A percentile compares a stretch with the other conserved stretches of the same genome.
phyloP scores from a whole-genome alignment of 2,797 vertebrate genomes.

The Pseudocheirus occidentalis region DNA sequence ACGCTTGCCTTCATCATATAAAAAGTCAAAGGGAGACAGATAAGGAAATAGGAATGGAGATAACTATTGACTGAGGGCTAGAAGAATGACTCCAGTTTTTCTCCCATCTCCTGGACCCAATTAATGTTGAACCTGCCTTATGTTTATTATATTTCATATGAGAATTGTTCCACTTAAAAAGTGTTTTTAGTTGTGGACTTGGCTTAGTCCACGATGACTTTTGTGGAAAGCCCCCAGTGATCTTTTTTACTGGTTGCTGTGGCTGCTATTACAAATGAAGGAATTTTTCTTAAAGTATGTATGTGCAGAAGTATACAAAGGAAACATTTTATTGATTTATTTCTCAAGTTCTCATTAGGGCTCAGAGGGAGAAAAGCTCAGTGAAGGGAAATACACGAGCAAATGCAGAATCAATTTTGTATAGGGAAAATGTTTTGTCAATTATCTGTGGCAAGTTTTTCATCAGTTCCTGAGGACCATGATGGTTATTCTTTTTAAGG shows the following conservation, averaged over 20 bases:
- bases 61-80: neutral
- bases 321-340: neutral
- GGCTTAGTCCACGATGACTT: no score
- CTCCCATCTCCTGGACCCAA: neutral
- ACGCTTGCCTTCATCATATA: neutral
- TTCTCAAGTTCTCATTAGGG: neutral
- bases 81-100: neutral
- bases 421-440: neutral
- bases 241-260: neutral
- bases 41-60: neutral
- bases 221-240: neutral
- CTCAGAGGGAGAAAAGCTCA: neutral
- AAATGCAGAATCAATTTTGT: neutral
- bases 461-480: neutral
- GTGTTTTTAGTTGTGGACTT: neutral
- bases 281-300: neutral
- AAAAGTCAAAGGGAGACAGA: neutral
- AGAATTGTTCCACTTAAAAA: neutral
- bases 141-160: neutral
- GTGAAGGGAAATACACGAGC: neutral
- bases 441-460: neutral
- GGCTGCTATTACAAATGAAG: neutral
- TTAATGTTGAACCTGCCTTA: neutral
- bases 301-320: neutral
- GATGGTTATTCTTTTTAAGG: neutral